A percentile compares a stretch with the other conserved stretches of the same genome.
These are phyloP conservation scores for Peribatodes rhomboidaria DNA, from an alignment of 2,888 invertebrate genomes.

Conservation along the genomic window DNA sequence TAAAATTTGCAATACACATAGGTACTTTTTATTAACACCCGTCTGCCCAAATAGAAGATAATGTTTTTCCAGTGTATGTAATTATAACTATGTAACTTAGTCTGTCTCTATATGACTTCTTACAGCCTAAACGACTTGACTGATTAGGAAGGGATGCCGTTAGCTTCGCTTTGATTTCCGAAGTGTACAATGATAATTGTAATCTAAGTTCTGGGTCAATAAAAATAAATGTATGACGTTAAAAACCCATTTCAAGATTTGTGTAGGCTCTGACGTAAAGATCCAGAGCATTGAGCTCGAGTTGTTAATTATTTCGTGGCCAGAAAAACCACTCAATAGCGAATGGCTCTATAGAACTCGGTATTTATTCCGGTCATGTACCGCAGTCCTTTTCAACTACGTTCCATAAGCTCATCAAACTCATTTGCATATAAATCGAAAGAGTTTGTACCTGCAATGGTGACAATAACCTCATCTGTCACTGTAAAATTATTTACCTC, in stretches of 20 bases:
- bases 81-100: too few species aligned
- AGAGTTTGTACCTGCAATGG: background rate
- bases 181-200: background rate
- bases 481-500: conserved; percentile 13
- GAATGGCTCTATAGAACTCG: background rate
- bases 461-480: conserved; percentile 31
- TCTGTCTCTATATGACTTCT: background rate
- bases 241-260: background rate
- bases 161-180: background rate
- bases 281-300: background rate
- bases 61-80: too few species aligned
- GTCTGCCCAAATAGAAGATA: too few species aligned
- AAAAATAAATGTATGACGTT: too few species aligned
- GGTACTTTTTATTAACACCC: too few species aligned
- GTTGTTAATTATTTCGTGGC: background rate
- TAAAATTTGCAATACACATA: too few species aligned
- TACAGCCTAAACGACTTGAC: background rate
- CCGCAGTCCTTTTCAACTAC: conserved; percentile 19
- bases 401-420: conserved; percentile 4
- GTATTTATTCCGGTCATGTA: conserved; percentile 20
- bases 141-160: too few species aligned
- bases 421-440: conserved; percentile 33
- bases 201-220: too few species aligned
- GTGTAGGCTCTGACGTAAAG: background rate
- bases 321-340: background rate